These are phyloP conservation scores for Glareola pratincola DNA, from an alignment of 2,113 vertebrate species.

Conservation along the genomic window DNA sequence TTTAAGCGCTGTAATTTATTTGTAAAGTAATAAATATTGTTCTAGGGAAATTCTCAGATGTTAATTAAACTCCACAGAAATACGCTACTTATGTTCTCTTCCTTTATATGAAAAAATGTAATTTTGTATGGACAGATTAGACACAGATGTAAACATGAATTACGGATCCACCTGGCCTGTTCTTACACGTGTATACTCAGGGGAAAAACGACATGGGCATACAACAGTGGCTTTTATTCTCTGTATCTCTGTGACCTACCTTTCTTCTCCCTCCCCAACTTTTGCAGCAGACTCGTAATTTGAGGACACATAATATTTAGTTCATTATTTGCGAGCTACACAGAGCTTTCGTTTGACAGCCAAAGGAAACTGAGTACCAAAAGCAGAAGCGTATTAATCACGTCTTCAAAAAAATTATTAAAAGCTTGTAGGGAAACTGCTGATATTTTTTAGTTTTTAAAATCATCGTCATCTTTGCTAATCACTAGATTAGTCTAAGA, in stretches of 20 bases:
- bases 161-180: not conserved
- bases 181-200: not conserved
- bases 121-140: not conserved
- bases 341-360: not conserved
- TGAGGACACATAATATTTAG: not conserved
- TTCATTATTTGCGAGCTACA: not conserved
- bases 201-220: not conserved
- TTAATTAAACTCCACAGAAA: constrained; percentile 7
- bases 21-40: constrained; percentile 6
- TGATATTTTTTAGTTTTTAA: not conserved
- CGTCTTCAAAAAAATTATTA: constrained; percentile 6
- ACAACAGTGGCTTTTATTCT: not conserved
- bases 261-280: constrained; percentile 7
- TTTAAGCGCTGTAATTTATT: constrained; percentile 27
- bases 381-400: not conserved
- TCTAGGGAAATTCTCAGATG: not conserved
- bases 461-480: not conserved
- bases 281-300: not conserved
- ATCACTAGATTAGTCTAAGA: not conserved
- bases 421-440: not conserved
- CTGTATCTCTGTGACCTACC: not conserved
- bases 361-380: not conserved
- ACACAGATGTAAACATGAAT: not conserved
- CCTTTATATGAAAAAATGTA: not conserved
- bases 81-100: not conserved